Evolutionary conservation across 2,113 vertebrate species (phyloP).

Genomic region (Thalassoma bifasciatum): DNA sequence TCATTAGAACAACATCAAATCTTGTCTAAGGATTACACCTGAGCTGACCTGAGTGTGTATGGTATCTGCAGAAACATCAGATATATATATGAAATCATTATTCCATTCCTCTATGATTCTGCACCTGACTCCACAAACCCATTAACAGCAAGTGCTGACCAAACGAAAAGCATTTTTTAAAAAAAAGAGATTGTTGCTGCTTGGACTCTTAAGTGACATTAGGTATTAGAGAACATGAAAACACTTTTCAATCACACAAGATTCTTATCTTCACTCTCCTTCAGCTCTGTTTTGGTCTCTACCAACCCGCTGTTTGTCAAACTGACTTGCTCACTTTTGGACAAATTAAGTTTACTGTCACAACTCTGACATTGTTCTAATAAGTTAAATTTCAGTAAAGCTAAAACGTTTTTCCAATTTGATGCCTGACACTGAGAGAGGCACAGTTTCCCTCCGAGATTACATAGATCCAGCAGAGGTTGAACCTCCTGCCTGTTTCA

Average conservation of each 20-base stretch:
- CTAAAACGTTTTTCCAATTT: background rate
- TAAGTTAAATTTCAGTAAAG: background rate
- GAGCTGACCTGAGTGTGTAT: background rate
- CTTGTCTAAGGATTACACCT: background rate
- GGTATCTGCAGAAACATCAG: background rate
- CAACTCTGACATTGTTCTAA: too few species aligned
- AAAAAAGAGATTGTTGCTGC: background rate
- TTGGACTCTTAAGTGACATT: background rate
- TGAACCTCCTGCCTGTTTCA: conserved; percentile 18
- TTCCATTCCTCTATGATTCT: background rate
- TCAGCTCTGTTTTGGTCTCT: too few species aligned
- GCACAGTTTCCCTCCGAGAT: background rate
- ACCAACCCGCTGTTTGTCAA: too few species aligned
- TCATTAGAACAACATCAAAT: background rate
- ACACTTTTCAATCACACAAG: too few species aligned
- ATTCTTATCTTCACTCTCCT: too few species aligned
- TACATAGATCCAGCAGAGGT: background rate
- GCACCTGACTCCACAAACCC: conserved; percentile 2
- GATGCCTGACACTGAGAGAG: background rate
- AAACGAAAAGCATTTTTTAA: too few species aligned
- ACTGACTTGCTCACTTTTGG: too few species aligned
- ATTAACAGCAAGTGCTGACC: conserved; percentile 12
- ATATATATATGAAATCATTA: background rate
- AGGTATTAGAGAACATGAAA: background rate
- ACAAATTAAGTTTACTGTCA: too few species aligned